These are phyloP conservation scores for Drosophila pectinifera DNA, from an alignment of 1,140 invertebrate genomes.

Conservation along the genomic window DNA sequence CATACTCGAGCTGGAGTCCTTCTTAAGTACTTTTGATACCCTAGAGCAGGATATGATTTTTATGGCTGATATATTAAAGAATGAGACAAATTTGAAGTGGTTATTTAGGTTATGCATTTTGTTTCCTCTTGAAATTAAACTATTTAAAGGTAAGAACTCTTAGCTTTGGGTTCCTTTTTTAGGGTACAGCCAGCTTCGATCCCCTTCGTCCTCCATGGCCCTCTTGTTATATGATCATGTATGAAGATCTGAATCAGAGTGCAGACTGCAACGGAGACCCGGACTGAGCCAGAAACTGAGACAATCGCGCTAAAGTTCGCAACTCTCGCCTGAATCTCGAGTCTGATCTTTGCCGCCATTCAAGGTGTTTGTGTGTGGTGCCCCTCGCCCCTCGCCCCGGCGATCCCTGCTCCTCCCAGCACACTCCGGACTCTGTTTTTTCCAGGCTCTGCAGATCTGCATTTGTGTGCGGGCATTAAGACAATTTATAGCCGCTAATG, in stretches of 20 bases:
- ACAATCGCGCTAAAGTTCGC: slow-evolving; percentile 61
- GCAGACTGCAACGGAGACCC: slow-evolving; percentile 45
- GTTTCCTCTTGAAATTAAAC: no score
- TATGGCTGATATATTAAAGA: neutral
- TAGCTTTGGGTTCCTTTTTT: neutral
- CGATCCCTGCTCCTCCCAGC: slow-evolving; percentile 3
- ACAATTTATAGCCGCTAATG: slow-evolving; percentile 84
- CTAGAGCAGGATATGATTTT: neutral
- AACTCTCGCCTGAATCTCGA: slow-evolving; percentile 56
- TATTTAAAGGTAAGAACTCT: no score
- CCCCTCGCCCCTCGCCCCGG: slow-evolving; percentile 12
- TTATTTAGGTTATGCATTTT: no score
- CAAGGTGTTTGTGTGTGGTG: slow-evolving; percentile 69
- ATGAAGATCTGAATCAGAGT: slow-evolving; percentile 75
- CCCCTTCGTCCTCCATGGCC: neutral
- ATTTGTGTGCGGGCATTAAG: slow-evolving; percentile 69
- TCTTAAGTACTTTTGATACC: slow-evolving; percentile 6
- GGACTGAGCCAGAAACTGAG: slow-evolving; percentile 42
- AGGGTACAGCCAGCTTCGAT: slow-evolving; percentile 12
- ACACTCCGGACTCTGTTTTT: neutral
- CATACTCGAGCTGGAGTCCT: neutral
- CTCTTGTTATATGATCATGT: slow-evolving; percentile 67
- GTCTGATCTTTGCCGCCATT: slow-evolving; percentile 81
- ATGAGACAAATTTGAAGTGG: no score
- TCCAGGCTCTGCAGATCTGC: slow-evolving; percentile 28